Evolutionary conservation across 2,113 vertebrate genomes (phyloP).

Genomic region (Empidonax alnorum): DNA sequence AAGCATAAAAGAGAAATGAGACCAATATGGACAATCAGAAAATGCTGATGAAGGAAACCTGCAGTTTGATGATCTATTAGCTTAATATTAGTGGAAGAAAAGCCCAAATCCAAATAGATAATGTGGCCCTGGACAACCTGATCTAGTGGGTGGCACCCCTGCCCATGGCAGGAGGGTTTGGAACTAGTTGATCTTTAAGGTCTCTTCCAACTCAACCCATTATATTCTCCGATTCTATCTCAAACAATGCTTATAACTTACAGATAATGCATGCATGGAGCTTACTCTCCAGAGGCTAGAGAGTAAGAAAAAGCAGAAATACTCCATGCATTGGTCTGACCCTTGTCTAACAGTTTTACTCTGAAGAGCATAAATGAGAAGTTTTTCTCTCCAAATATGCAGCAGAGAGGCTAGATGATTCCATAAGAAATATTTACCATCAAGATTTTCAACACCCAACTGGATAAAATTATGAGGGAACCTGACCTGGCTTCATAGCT

Average conservation of each 20-base stretch:
- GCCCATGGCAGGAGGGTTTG: neutral
- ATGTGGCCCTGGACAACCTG: neutral
- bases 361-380: neutral
- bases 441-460: neutral
- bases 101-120: neutral
- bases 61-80: neutral
- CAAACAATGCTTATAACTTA: neutral
- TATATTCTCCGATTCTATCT: neutral
- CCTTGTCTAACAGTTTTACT: neutral
- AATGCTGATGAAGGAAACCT: neutral
- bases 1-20: neutral
- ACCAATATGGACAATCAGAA: neutral
- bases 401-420: neutral
- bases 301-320: neutral
- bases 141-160: neutral
- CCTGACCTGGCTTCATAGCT: neutral
- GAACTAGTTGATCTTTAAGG: neutral
- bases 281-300: neutral
- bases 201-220: neutral
- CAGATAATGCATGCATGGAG: neutral
- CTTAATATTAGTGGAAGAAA: neutral
- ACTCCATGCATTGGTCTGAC: neutral
- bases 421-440: neutral
- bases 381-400: neutral
- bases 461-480: neutral